Percentiles rank a stretch among this genome's conserved stretches.
These are phyloP conservation scores for Batillaria attramentaria DNA, from an alignment of 1,140 invertebrate species.

Conservation along the genomic window DNA sequence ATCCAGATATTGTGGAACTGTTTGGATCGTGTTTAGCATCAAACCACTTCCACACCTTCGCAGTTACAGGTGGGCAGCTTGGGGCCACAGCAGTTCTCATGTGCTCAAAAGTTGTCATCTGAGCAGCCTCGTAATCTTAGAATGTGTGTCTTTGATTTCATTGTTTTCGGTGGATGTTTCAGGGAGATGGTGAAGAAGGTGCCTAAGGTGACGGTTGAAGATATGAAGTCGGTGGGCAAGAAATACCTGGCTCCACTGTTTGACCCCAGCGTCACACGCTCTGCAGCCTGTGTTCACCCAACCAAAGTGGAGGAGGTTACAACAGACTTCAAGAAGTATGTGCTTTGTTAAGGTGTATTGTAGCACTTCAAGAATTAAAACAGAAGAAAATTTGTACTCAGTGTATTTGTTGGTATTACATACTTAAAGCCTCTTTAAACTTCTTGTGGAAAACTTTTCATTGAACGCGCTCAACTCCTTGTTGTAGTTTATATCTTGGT, in stretches of 20 bases:
- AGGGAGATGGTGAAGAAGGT: slow-evolving; percentile 80
- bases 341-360: slow-evolving; percentile 11
- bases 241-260: slow-evolving; percentile 81
- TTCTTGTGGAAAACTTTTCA: no score
- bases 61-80: no score
- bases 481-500: background rate
- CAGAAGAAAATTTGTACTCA: background rate
- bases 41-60: no score
- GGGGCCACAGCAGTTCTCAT: no score
- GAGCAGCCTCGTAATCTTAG: no score
- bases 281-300: slow-evolving; percentile 84
- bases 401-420: background rate
- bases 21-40: no score
- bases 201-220: slow-evolving; percentile 78
- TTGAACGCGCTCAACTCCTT: background rate
- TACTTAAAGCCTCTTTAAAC: background rate
- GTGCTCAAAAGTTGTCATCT: no score
- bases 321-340: slow-evolving; percentile 75
- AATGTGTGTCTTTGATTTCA: background rate
- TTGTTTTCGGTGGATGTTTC: slow-evolving; percentile 51
- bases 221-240: slow-evolving; percentile 79
- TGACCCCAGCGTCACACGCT: slow-evolving; percentile 75
- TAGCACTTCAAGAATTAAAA: background rate
- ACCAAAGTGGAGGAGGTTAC: slow-evolving; percentile 80
- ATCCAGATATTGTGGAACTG: no score